A percentile compares a stretch with the other conserved stretches of the same genome.
Evolutionary conservation across 2,888 invertebrate species (phyloP).

Genomic region (Icerya purchasi): DNA sequence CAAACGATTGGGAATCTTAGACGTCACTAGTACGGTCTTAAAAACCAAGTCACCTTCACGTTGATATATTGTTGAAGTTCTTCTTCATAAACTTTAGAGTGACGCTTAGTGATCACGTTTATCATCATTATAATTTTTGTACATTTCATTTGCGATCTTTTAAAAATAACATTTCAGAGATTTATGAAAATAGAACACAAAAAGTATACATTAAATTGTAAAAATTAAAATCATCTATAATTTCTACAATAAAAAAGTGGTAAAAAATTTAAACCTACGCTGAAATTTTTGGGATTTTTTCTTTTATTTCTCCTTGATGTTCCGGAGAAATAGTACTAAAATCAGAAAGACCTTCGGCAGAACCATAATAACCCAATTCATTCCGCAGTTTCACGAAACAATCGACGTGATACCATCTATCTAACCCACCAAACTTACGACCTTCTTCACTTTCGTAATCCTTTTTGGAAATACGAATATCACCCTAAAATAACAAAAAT

Average conservation of each 20-base stretch:
- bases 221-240: too few species aligned
- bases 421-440: constrained; percentile 57
- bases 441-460: constrained; percentile 64
- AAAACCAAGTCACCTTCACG: too few species aligned
- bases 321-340: constrained; percentile 43
- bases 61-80: too few species aligned
- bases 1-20: too few species aligned
- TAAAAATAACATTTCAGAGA: too few species aligned
- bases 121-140: too few species aligned
- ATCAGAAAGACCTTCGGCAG: constrained; percentile 55
- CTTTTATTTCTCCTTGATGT: constrained; percentile 42
- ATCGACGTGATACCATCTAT: constrained; percentile 76
- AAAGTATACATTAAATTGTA: constrained; percentile 15
- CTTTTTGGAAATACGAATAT: constrained; percentile 57
- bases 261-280: constrained; percentile 19
- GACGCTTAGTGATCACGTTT: too few species aligned
- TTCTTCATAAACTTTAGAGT: too few species aligned
- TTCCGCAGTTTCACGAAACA: constrained; percentile 62
- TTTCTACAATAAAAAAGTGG: too few species aligned
- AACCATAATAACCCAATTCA: constrained; percentile 48
- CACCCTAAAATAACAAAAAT: constrained; percentile 30
- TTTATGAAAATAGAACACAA: constrained; percentile 16
- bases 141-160: too few species aligned
- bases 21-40: too few species aligned
- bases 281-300: constrained; percentile 38